phyloP scores from a whole-genome alignment of 1,140 invertebrate genomes.

The Maconellicoccus hirsutus region DNA sequence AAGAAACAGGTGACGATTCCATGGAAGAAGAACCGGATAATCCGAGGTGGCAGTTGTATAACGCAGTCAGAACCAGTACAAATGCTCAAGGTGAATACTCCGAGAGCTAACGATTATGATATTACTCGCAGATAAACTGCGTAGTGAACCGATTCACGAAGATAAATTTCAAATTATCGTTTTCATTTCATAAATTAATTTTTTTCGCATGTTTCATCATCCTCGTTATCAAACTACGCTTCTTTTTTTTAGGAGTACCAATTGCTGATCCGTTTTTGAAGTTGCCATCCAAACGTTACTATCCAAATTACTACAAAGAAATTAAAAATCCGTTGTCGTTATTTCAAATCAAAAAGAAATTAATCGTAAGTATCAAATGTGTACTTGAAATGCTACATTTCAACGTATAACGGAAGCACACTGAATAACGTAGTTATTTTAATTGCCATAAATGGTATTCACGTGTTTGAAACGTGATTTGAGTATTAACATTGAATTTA shows the following conservation, averaged over 20 bases:
- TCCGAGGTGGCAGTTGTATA: slow-evolving; percentile 68
- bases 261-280: slow-evolving; percentile 86
- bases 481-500: too few relatives aligned
- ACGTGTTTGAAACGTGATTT: too few relatives aligned
- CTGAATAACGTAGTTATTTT: too few relatives aligned
- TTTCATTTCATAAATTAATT: too few relatives aligned
- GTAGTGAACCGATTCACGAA: too few relatives aligned
- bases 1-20: slow-evolving; percentile 49
- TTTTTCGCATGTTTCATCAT: too few relatives aligned
- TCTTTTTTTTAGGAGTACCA: slow-evolving; percentile 45
- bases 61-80: slow-evolving; percentile 58
- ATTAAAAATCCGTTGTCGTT: slow-evolving; percentile 93
- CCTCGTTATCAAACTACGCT: too few relatives aligned
- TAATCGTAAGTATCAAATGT: slow-evolving; percentile 46
- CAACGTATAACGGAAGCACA: too few relatives aligned
- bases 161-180: too few relatives aligned
- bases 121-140: neutral
- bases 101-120: slow-evolving; percentile 13
- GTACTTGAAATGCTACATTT: too few relatives aligned
- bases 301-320: slow-evolving; percentile 96
- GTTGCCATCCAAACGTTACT: slow-evolving; percentile 74
- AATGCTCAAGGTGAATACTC: slow-evolving; percentile 45
- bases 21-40: slow-evolving; percentile 52
- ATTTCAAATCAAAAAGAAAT: slow-evolving; percentile 81
- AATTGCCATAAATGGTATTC: too few relatives aligned